Conservation (phyloP, 2,888 invertebrate species). For the Aphelenchoides bicaudatus region DNA sequence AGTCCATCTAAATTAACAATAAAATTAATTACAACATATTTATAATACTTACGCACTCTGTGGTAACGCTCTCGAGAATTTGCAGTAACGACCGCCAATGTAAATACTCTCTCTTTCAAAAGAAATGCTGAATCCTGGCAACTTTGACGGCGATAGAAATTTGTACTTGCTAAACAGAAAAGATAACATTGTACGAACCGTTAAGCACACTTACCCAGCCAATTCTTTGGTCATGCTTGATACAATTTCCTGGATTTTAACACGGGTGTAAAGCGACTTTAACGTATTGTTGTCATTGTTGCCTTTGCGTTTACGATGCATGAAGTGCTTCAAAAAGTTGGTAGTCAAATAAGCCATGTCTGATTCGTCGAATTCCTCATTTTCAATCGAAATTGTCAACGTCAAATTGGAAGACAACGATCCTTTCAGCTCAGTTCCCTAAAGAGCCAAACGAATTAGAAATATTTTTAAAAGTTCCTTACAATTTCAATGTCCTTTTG, state of each 20-base stretch:
- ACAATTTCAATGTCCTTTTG: conserved; percentile 30
- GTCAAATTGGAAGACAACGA: conserved; percentile 52
- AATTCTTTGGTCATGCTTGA: conserved; percentile 26
- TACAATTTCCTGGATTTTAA: conserved; percentile 34
- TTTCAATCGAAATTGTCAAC: conserved; percentile 50
- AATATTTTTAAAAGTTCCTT: conserved; percentile 8
- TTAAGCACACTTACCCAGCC: conserved; percentile 23
- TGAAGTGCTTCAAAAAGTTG: conserved; percentile 42
- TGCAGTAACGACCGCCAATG: conserved; percentile 73
- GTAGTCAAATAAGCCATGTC: conserved; percentile 44
- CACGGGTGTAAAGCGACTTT: conserved; percentile 40
- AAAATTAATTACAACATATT: conserved; percentile 1
- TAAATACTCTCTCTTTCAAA: conserved; percentile 53
- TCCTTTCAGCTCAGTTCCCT: conserved; percentile 51
- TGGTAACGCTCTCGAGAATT: conserved; percentile 76
- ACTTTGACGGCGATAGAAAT: conserved; percentile 39
- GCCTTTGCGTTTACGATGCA: conserved; percentile 20
- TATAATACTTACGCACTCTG: conserved; percentile 98
- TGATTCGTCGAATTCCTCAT: conserved; percentile 45
- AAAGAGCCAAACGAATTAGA: conserved; percentile 19
- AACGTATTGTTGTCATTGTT: conserved; percentile 1
- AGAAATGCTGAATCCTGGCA: not conserved
- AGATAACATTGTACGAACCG: conserved; percentile 9
- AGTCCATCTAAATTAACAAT: not conserved
- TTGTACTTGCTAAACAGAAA: conserved; percentile 34